Evolutionary conservation across 2,888 invertebrate species (phyloP).

Genomic region (Hyalella azteca): DNA sequence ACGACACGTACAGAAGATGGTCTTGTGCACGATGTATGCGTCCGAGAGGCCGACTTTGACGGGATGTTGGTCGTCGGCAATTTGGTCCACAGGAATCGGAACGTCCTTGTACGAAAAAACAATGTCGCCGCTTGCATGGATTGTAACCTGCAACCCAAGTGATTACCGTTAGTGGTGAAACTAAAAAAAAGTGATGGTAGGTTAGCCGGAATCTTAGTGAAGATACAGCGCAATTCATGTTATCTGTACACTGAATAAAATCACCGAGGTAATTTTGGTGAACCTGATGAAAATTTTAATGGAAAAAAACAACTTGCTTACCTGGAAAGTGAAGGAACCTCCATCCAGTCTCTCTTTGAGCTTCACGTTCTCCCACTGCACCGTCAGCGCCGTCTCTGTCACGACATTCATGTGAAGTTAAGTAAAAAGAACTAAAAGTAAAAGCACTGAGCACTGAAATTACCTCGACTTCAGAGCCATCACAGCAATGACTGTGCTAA

Average conservation of each 20-base stretch:
- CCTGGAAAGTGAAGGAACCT: slow-evolving; percentile 83
- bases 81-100: slow-evolving; percentile 77
- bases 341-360: slow-evolving; percentile 75
- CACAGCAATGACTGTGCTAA: no score
- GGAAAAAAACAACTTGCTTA: no score
- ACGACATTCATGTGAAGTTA: no score
- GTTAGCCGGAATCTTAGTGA: no score
- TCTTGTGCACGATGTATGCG: slow-evolving; percentile 91
- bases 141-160: slow-evolving; percentile 72
- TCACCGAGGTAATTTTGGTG: no score
- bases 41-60: slow-evolving; percentile 98
- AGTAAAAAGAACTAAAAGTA: no score
- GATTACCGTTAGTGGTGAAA: neutral
- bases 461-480: no score
- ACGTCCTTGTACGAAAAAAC: slow-evolving; percentile 87
- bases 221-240: no score
- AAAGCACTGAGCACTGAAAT: no score
- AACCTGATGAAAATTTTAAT: no score
- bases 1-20: slow-evolving; percentile 80
- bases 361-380: slow-evolving; percentile 90
- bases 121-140: slow-evolving; percentile 87
- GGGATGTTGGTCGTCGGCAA: slow-evolving; percentile 86
- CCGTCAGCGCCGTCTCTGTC: slow-evolving; percentile 84
- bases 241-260: no score
- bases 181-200: no score